These are phyloP conservation scores for Spea bombifrons DNA, from an alignment of 2,113 vertebrate species.

Conservation along the genomic window DNA sequence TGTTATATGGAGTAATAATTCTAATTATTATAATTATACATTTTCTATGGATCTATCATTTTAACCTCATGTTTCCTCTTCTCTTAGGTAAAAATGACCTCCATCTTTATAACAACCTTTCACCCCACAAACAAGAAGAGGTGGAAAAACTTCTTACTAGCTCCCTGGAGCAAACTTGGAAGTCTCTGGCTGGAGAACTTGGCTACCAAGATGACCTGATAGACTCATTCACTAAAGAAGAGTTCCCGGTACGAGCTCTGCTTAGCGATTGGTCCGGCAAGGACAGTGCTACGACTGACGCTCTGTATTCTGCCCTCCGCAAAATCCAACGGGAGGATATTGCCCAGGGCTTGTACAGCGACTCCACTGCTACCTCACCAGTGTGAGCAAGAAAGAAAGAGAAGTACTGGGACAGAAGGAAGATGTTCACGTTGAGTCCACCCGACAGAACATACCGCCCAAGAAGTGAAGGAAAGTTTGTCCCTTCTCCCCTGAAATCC, in stretches of 20 bases:
- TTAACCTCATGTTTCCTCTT: background rate
- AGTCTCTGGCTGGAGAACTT: slow-evolving; percentile 82
- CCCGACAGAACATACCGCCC: slow-evolving; percentile 26
- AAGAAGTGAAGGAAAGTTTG: slow-evolving; percentile 41
- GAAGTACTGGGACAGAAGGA: slow-evolving; percentile 33
- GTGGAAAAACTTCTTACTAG: slow-evolving; percentile 86
- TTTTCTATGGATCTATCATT: background rate
- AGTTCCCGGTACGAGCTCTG: slow-evolving; percentile 77
- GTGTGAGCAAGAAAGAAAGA: slow-evolving; percentile 68
- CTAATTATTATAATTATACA: no score
- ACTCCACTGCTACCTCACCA: slow-evolving; percentile 85
- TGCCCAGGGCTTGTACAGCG: slow-evolving; percentile 79
- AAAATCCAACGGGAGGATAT: slow-evolving; percentile 88
- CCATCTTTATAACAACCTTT: slow-evolving; percentile 72
- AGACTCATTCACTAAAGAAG: slow-evolving; percentile 79
- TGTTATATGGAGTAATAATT: no score
- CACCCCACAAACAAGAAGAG: slow-evolving; percentile 82
- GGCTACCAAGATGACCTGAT: slow-evolving; percentile 89
- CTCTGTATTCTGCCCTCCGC: slow-evolving; percentile 80
- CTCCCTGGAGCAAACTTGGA: slow-evolving; percentile 82
- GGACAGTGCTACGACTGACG: slow-evolving; percentile 84
- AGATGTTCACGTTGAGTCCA: slow-evolving; percentile 7
- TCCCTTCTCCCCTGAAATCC: slow-evolving; percentile 18
- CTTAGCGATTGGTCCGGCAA: slow-evolving; percentile 84
- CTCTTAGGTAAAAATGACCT: slow-evolving; percentile 78